Evolutionary conservation across 2,888 invertebrate species (phyloP).

Genomic region (Eristalis tenax): DNA sequence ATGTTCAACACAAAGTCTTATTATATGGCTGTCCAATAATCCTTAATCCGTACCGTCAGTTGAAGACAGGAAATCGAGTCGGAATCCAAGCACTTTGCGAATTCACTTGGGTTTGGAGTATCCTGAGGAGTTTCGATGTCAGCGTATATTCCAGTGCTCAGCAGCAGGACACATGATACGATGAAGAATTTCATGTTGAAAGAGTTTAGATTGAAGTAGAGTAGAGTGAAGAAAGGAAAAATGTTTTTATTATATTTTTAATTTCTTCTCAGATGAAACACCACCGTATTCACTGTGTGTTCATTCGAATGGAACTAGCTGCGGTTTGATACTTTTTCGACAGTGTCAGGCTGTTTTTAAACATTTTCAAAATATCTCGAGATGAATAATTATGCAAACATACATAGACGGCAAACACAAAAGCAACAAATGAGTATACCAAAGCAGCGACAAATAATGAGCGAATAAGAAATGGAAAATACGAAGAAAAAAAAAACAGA

Average conservation of each 20-base stretch:
- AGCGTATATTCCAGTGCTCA: constrained; percentile 77
- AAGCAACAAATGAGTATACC: constrained; percentile 48
- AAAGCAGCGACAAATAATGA: constrained; percentile 63
- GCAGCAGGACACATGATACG: constrained; percentile 78
- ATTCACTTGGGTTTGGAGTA: constrained; percentile 60
- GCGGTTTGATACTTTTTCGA: constrained; percentile 82
- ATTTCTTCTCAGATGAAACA: constrained; percentile 56
- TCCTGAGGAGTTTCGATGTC: constrained; percentile 73
- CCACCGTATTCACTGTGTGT: constrained; percentile 80
- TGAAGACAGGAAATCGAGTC: constrained; percentile 86
- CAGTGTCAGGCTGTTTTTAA: constrained; percentile 81
- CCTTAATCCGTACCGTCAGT: constrained; percentile 81
- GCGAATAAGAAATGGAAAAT: constrained; percentile 76
- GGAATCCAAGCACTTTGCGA: constrained; percentile 84
- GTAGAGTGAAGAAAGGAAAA: constrained; percentile 32
- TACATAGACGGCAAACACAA: constrained; percentile 69
- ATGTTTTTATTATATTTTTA: constrained; percentile 22
- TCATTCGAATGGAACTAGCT: constrained; percentile 82
- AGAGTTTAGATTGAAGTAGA: constrained; percentile 61
- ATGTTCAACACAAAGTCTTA: not conserved
- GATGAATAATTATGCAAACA: constrained; percentile 76
- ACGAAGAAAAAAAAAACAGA: constrained; percentile 54
- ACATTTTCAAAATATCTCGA: constrained; percentile 78
- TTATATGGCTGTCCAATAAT: constrained; percentile 17
- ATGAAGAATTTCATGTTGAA: constrained; percentile 79